Percentiles rank a stretch among this genome's conserved stretches.
Conservation (phyloP, 1,140 invertebrate genomes). For the Hylyphantes graminicola region DNA sequence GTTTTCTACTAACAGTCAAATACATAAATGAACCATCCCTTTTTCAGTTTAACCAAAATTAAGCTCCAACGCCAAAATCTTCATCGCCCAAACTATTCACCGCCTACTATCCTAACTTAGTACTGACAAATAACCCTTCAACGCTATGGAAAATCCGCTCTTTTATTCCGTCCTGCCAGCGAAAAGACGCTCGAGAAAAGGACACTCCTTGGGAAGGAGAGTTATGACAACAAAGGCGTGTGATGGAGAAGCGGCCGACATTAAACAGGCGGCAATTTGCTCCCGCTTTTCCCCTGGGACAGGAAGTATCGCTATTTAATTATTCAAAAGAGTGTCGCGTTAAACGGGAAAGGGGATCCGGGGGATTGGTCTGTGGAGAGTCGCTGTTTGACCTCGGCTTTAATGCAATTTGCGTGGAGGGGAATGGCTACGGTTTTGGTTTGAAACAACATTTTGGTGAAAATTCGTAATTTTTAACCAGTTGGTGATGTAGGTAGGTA, state of each 20-base stretch:
- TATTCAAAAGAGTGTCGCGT: constrained; percentile 4
- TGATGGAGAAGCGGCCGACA: not conserved
- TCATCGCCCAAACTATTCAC: not conserved
- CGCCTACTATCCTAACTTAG: not conserved
- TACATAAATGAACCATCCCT: no score
- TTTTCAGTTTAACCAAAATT: no score
- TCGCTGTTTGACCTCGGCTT: no score
- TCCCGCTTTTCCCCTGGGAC: not conserved
- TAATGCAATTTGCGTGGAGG: no score
- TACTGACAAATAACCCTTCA: not conserved
- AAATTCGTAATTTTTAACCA: no score
- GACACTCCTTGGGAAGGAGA: not conserved
- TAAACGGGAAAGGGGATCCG: not conserved
- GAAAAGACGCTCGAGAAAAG: not conserved
- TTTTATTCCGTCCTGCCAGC: not conserved
- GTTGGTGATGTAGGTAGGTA: no score
- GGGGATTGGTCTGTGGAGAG: no score
- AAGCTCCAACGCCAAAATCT: not conserved
- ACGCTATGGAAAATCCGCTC: not conserved
- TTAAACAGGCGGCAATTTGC: constrained; percentile 2
- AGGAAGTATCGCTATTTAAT: constrained; percentile 1
- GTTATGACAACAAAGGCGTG: not conserved
- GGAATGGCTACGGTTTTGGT: no score
- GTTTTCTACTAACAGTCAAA: no score
- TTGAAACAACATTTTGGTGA: no score